Evolutionary conservation across 2,113 vertebrate genomes (phyloP).

Genomic region (Hiodon tergisus): DNA sequence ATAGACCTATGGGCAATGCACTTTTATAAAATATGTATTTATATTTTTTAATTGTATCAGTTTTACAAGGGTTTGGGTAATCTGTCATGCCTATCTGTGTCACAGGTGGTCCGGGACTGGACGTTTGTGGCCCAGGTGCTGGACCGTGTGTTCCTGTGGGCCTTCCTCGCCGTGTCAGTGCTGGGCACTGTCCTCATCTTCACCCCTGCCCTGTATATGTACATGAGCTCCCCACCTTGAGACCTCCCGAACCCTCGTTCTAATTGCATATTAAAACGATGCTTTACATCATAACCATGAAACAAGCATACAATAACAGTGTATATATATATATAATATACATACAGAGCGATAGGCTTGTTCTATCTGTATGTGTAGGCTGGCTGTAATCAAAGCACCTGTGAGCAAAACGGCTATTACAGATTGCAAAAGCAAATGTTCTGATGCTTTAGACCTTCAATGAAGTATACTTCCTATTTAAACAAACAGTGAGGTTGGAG

Average conservation of each 20-base stretch:
- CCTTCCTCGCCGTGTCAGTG: conserved; percentile 79
- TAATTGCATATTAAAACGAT: not conserved
- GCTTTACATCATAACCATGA: not conserved
- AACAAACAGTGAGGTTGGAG: no score
- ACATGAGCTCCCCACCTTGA: conserved; percentile 59
- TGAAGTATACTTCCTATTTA: no score
- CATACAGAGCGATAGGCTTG: not conserved
- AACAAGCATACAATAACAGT: not conserved
- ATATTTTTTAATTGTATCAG: no score
- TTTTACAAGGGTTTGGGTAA: no score
- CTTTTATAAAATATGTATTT: not conserved
- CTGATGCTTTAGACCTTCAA: no score
- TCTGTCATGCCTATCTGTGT: not conserved
- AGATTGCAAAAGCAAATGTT: no score
- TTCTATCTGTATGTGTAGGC: no score
- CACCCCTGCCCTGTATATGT: conserved; percentile 82
- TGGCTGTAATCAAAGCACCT: not conserved
- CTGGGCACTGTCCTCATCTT: conserved; percentile 87
- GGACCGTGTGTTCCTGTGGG: conserved; percentile 91
- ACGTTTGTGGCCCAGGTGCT: conserved; percentile 95
- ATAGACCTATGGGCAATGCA: not conserved
- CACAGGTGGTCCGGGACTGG: conserved; percentile 92
- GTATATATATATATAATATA: no score
- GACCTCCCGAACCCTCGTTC: not conserved
- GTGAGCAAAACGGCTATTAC: no score